A percentile compares a stretch with the other conserved stretches of the same genome.
phyloP scores from a whole-genome alignment of 1,140 invertebrate genomes.

The Zaprionus taronus region DNA sequence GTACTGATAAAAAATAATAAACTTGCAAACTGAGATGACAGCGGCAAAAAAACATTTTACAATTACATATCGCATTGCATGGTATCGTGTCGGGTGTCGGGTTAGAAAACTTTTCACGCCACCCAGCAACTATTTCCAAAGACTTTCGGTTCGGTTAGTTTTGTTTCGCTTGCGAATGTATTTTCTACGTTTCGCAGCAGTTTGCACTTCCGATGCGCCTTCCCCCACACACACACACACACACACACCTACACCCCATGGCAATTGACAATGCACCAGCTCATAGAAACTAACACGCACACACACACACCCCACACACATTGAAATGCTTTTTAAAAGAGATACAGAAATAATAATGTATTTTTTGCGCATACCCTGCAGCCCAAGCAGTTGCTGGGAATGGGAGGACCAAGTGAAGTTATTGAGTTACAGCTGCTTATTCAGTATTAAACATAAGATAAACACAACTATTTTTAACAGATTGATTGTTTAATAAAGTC shows the following conservation, averaged over 20 bases:
- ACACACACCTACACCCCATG: slow-evolving; percentile 13
- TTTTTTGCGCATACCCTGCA: slow-evolving; percentile 3
- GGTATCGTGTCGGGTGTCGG: slow-evolving; percentile 33
- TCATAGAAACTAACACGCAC: not conserved
- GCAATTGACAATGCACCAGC: slow-evolving; percentile 11
- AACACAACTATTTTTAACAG: too few species aligned
- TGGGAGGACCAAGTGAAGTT: too few species aligned
- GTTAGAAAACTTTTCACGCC: slow-evolving; percentile 42
- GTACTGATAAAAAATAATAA: slow-evolving; percentile 74
- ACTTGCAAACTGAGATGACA: slow-evolving; percentile 47
- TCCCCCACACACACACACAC: slow-evolving; percentile 18
- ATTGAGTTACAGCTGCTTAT: too few species aligned
- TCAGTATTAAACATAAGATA: too few species aligned
- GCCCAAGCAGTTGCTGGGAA: not conserved
- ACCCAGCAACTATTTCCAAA: slow-evolving; percentile 43
- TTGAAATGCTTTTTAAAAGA: not conserved
- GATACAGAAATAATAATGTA: slow-evolving; percentile 11
- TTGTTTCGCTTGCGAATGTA: slow-evolving; percentile 45
- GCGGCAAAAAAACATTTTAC: slow-evolving; percentile 64
- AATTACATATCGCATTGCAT: slow-evolving; percentile 47
- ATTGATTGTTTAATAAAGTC: too few species aligned
- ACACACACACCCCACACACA: not conserved
- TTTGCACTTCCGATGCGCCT: slow-evolving; percentile 65
- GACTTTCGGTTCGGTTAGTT: slow-evolving; percentile 28
- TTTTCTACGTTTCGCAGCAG: slow-evolving; percentile 52